Evolutionary conservation across 2,888 invertebrate genomes (phyloP), one percentile per base, ranked within the genome.

Genomic region (Latrodectus elegans): DNA sequence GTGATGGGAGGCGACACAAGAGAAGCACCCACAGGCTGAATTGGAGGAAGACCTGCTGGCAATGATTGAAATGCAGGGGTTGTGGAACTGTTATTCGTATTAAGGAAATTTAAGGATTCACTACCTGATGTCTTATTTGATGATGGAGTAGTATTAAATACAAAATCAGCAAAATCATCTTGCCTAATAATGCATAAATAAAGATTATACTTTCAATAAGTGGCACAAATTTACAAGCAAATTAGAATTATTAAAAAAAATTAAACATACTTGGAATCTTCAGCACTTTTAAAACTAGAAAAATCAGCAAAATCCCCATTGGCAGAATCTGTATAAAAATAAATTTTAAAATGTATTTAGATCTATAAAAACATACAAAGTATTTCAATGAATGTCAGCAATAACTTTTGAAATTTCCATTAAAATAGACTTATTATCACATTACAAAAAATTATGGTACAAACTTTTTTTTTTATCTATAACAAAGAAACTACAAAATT

Each of bases 241-340:
- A 60, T 14, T 64, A 14, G 1, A 38, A 64, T 11, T 55, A 22
- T 14, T 67, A 78, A 17, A 51, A 17, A 51, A 8, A 78, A 22
- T n/a, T 11, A 68, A 4, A 65, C 71, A 38, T 87, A 82, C 82
- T 70, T 78, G 14, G 87, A n/a, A n/a, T 84, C 87, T 55, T 77
- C 84, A 12, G 89, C 74, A 87, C 76, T 88, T 90, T 91, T 91
- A 92, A 96, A 96, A 11, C 96, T 96, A 71, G 94, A 94, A 92
- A 97, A 96, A 93, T 96, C 97, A 0, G 96, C 97, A 92, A 97
- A 97, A 89, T 95, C 95, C 90, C 95, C 95, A 88, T 92, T 93
- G 53, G 90, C 84, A 64, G 87, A 87, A 65, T 74, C 88, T 88
- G 60, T 53, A 88, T 75, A 15, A n/a, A 64, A 26, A 26, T 9